Evolutionary conservation across 1,140 invertebrate genomes (phyloP), one percentile per base, ranked within the genome.

Genomic region (Aplysia californica): DNA sequence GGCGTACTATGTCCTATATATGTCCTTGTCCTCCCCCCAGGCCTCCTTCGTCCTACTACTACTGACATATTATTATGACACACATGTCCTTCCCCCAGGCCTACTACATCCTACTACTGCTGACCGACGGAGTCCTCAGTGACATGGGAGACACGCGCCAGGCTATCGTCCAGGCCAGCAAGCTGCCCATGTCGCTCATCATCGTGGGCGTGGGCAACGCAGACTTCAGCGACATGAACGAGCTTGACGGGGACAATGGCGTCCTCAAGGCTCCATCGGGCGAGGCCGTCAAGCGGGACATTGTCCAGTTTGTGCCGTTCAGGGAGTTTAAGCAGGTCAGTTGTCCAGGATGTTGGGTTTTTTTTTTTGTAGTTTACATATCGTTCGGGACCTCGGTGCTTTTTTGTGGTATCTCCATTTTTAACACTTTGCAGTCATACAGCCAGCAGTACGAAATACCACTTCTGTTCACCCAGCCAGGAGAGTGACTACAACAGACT

Each of bases 91-190:
- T n/a, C n/a, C n/a, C n/a, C n/a, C n/a, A 91, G 74, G 89, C 92
- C 58, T 94, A 94, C 83, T 93, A 91, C 85, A 91, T 94, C 44
- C 86, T 94, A 6, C 87, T 94, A 0, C 92, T 94, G 64, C 88
- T 94, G 4, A 94, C 93, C 5, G 93, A 94, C 88, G 93, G 93
- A 39, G 91, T 93, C 33, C 93, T 94, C 38, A 93, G 92, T 15
- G 93, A 94, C 83, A 93, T 94, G 91, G 90, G 90, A 23, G 88
- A 92, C 59, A 94, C 93, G 0, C 92, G 91, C 80, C 85, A 92
- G 78, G 92, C 91, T 65, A 91, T 92, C 58, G 87, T 92, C 21
- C 79, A 88, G 44, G 92, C 92, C 6, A 92, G 92, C 2, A 79
- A 80, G 29, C 86, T 92, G 4, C 92, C 92, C 0, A 89, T 93